Base-by-base conservation (phyloP, 2,888 invertebrate genomes). In the Stenchaetothrips biformis region DNA sequence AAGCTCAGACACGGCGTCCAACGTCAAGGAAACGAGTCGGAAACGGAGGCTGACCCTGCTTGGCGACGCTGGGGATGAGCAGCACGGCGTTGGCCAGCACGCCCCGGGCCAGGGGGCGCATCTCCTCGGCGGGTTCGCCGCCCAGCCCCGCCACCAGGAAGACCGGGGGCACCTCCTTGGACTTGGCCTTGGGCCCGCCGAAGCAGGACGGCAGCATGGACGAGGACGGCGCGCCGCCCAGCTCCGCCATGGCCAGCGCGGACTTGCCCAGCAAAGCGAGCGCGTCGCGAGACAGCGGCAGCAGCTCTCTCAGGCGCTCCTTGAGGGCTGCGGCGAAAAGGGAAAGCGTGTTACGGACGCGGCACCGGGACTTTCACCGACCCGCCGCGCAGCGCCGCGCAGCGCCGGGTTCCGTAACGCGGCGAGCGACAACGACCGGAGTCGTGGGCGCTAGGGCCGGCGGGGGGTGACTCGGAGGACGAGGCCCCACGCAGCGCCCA, bases 61-160 rank as follows among this genome's bases (percentile, higher is more conserved):
- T 59, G 59, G 6, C 18, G 59, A 18, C 67, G 67, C 67, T 25
- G 9, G 67, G 67, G 21, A 21, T 11, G 21, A 74, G 67, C 67
- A 74, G 67, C 21, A 74, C 67, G 67, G 67, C 67, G 67, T 74
- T 74, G 67, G 67, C 67, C 67, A 74, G 7, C 25, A 21, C 0
- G 21, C 11, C 11, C 25, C n/a, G 67, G 67, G 67, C 67, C 8
- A 74, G 67, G 21, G 67, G 67, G 21, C 25, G n/a, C 67, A 74
- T 74, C 25, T 74, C 21, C 67, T 21, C 67, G 21, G 7, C 67
- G 67, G 67, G 67, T 7, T 21, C 7, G 67, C 25, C 67, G 21
- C 67, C 25, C 9, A 74, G 67, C 9, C 67, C 67, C 21, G 67
- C 67, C 67, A 74, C 67, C 67, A 74, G 67, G 67, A 74, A 74